Evolutionary conservation across 1,140 invertebrate species (phyloP), one percentile per base, ranked within the genome.

Genomic region (Littorina saxatilis): DNA sequence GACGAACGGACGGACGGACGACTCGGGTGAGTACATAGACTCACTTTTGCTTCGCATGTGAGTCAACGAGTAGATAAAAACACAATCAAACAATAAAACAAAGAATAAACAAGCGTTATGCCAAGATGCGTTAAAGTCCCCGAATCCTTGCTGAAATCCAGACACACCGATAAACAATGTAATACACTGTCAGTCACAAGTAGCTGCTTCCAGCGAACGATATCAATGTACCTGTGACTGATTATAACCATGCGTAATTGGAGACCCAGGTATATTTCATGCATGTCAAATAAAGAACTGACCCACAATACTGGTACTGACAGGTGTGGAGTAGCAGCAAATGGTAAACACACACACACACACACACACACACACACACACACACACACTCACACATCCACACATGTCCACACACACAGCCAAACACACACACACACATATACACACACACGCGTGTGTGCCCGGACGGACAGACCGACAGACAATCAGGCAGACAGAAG

Each of bases 291-390:
- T 23, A 23, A 23, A 52, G 50, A 52, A 52, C 11, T 23, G 23
- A 52, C 11, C 50, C 11, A 52, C 11, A 52, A 52, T 11, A 52
- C 50, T 52, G 11, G 23, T 23, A 52, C 50, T 13, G 11, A 52
- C 50, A 52, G 11, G 23, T 23, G 23, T n/a, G n/a, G n/a, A n/a
- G n/a, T n/a, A n/a, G n/a, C n/a, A n/a, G n/a, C n/a, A n/a, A n/a
- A n/a, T n/a, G n/a, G n/a, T n/a, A n/a, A n/a, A n/a, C n/a, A n/a
- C n/a, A n/a, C n/a, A n/a, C n/a, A n/a, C n/a, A n/a, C 50, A 52
- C 50, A 52, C 50, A 52, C 50, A 52, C 50, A 52, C 50, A 52
- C 50, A 52, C 50, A 52, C 50, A 52, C 50, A 52, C 50, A 52
- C 50, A 52, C 50, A 52, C n/a, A n/a, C n/a, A n/a, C n/a, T n/a